Percentiles rank a stretch among this genome's conserved stretches.
These are phyloP conservation scores for Taphrorychus bicolor DNA, from an alignment of 2,888 invertebrate genomes.

Conservation along the genomic window DNA sequence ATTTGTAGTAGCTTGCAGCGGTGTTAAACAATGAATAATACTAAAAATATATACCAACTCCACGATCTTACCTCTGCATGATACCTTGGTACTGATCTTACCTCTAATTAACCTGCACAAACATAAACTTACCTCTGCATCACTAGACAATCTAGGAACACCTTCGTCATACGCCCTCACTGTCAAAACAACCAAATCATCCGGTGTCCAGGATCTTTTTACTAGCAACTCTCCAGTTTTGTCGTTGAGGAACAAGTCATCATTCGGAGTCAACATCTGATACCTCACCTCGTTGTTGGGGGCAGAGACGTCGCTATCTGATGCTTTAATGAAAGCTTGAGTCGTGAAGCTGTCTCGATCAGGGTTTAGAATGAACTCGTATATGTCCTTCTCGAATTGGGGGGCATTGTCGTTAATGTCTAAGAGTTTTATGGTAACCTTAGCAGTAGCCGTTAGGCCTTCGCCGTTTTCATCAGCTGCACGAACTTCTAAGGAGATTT, in stretches of 20 bases:
- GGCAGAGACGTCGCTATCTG: conserved; percentile 81
- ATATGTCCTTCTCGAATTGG: conserved; percentile 77
- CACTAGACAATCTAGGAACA: conserved; percentile 76
- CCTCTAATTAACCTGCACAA: no score
- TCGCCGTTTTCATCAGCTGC: conserved; percentile 87
- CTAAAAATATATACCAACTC: no score
- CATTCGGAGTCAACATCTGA: conserved; percentile 78
- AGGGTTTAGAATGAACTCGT: conserved; percentile 81
- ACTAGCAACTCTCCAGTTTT: conserved; percentile 78
- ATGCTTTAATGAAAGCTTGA: conserved; percentile 77
- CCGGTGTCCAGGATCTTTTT: conserved; percentile 58
- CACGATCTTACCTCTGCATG: no score
- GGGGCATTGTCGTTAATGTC: conserved; percentile 67
- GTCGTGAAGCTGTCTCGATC: conserved; percentile 76
- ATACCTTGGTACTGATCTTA: no score
- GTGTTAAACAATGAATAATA: no score
- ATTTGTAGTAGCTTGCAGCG: no score
- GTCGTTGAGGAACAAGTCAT: conserved; percentile 74
- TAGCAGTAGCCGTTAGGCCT: conserved; percentile 77
- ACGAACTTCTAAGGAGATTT: conserved; percentile 81
- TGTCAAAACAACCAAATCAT: conserved; percentile 68
- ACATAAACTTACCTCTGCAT: conserved; percentile 66
- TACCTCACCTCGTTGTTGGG: conserved; percentile 88
- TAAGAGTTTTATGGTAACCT: conserved; percentile 76
- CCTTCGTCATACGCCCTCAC: conserved; percentile 86